These are phyloP conservation scores for Prietella phreatophila DNA, from an alignment of 2,113 vertebrate species.

Conservation along the genomic window DNA sequence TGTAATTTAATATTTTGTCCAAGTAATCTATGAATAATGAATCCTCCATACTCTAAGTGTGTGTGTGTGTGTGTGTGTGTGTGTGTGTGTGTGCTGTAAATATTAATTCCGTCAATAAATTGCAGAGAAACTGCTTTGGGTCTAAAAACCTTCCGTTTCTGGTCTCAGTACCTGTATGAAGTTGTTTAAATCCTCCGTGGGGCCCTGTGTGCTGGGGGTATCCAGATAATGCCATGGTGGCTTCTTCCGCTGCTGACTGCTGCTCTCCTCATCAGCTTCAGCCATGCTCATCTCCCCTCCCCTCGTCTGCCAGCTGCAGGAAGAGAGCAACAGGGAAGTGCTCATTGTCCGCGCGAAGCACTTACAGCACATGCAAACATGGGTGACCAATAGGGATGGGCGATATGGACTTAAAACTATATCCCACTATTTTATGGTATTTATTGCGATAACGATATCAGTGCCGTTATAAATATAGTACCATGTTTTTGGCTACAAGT, in stretches of 20 bases:
- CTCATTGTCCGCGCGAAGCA: background rate
- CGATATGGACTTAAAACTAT: too few species aligned
- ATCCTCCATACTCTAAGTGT: background rate
- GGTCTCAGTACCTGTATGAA: constrained; percentile 71
- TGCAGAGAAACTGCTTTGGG: background rate
- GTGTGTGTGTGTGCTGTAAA: background rate
- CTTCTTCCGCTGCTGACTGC: constrained; percentile 88
- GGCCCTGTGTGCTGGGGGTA: constrained; percentile 71
- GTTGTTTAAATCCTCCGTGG: constrained; percentile 72
- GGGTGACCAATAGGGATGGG: constrained; percentile 11
- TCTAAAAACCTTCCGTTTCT: background rate
- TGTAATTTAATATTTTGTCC: background rate
- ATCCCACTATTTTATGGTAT: too few species aligned
- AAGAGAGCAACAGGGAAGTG: constrained; percentile 39
- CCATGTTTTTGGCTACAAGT: too few species aligned
- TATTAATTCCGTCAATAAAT: background rate
- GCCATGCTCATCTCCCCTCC: constrained; percentile 72
- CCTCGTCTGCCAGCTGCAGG: constrained; percentile 68
- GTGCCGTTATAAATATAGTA: too few species aligned
- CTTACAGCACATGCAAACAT: constrained; percentile 15
- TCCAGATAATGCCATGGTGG: constrained; percentile 90
- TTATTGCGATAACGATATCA: too few species aligned
- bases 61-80: background rate
- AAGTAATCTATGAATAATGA: background rate
- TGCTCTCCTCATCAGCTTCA: constrained; percentile 72